Conservation (phyloP, 2,797 vertebrate species). For the Rhynchotus rufescens region DNA sequence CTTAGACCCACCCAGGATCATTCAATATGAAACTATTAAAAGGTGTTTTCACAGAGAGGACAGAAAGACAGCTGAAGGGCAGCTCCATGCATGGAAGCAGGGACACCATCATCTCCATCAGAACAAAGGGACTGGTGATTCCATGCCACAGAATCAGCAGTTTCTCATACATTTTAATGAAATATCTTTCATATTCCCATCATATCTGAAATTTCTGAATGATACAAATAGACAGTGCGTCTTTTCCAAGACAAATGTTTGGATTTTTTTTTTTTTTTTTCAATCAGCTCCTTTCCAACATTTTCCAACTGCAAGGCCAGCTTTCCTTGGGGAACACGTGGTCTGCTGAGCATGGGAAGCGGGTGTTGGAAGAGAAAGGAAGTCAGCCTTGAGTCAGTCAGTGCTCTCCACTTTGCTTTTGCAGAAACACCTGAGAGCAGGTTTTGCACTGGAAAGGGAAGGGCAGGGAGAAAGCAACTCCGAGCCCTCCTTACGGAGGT, state of each 20-base stretch:
- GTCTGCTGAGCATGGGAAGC: background rate
- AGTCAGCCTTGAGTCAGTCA: background rate
- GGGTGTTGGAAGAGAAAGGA: background rate
- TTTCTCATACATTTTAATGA: background rate
- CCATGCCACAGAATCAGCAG: fast-evolving
- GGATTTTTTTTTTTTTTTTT: background rate
- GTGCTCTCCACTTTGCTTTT: background rate
- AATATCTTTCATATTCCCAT: background rate
- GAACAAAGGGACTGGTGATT: background rate
- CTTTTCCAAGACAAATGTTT: background rate
- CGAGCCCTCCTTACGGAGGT: background rate
- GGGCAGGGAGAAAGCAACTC: background rate
- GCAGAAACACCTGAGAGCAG: background rate
- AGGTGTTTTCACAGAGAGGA: background rate
- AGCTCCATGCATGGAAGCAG: fast-evolving
- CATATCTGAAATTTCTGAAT: background rate
- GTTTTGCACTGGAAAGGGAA: background rate
- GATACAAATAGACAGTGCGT: background rate
- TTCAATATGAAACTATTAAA: background rate
- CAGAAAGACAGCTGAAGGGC: background rate
- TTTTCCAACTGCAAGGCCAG: background rate
- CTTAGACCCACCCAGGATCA: background rate
- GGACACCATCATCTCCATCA: fast-evolving
- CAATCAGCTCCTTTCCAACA: background rate
- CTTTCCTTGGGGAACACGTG: background rate